phyloP scores from a whole-genome alignment of 2,797 vertebrate genomes.

The Centropyge bicolor region DNA sequence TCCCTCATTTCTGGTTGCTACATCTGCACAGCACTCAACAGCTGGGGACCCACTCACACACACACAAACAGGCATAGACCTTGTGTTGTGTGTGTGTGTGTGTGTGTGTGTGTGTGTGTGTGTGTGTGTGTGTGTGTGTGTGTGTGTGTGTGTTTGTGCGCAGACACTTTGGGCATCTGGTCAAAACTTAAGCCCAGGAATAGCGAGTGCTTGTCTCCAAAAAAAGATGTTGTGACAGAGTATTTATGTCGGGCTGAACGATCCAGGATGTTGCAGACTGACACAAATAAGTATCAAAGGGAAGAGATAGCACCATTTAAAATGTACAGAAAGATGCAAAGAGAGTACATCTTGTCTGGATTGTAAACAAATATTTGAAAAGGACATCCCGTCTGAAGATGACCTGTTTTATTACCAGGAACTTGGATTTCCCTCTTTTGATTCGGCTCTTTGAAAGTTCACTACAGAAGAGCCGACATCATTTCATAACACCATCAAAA shows the following conservation, averaged over 20 bases:
- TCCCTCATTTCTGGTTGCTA: slow-evolving; percentile 77
- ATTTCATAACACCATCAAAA: neutral
- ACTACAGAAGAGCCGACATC: neutral
- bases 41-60: slow-evolving; percentile 74
- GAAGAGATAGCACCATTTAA: slow-evolving; percentile 30
- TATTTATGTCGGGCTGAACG: slow-evolving; percentile 30
- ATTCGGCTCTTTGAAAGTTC: slow-evolving; percentile 9
- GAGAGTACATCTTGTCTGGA: slow-evolving; percentile 6
- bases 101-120: slow-evolving; percentile 13
- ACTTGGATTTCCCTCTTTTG: slow-evolving; percentile 17
- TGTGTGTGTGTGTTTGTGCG: slow-evolving; percentile 19
- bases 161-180: slow-evolving; percentile 68
- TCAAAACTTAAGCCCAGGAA: slow-evolving; percentile 63
- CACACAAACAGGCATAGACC: slow-evolving; percentile 60
- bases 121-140: slow-evolving; percentile 38
- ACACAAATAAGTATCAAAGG: slow-evolving; percentile 42
- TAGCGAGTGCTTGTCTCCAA: slow-evolving; percentile 56
- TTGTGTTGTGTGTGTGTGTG: slow-evolving; percentile 20
- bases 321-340: slow-evolving; percentile 11
- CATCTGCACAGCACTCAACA: slow-evolving; percentile 81
- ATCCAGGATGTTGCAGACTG: slow-evolving; percentile 39
- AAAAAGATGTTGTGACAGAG: slow-evolving; percentile 40
- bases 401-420: slow-evolving; percentile 10
- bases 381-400: slow-evolving; percentile 16
- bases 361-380: slow-evolving; percentile 48